Evolutionary conservation across 2,113 vertebrate species (phyloP).

Genomic region (Herpetotheres cachinnans): DNA sequence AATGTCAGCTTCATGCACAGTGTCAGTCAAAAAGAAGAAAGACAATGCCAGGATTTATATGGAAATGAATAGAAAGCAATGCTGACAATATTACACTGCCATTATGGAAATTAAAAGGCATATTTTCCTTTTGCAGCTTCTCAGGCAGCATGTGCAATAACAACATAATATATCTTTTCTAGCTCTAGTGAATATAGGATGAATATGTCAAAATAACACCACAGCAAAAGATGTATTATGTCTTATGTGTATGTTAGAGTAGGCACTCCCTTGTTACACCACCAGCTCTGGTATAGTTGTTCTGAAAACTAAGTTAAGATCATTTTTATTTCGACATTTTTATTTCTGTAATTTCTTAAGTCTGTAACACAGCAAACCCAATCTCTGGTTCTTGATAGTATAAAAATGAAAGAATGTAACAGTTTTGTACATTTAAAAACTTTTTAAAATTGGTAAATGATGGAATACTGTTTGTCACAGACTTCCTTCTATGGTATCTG

Average conservation of each 20-base stretch:
- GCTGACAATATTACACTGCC: background rate
- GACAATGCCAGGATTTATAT: background rate
- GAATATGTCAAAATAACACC: background rate
- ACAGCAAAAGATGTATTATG: background rate
- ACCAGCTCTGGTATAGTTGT: background rate
- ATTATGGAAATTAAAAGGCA: background rate
- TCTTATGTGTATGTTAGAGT: background rate
- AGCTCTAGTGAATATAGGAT: background rate
- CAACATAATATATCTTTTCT: background rate
- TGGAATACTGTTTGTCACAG: background rate
- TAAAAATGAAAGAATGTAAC: background rate
- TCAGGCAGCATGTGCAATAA: background rate
- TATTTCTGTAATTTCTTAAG: background rate
- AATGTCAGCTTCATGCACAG: background rate
- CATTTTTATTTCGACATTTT: background rate
- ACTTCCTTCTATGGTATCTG: background rate
- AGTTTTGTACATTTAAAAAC: background rate
- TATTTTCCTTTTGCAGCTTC: background rate
- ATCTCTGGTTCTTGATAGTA: background rate
- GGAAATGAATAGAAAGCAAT: background rate
- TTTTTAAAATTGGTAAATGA: background rate
- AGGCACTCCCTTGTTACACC: background rate
- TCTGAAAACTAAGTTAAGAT: background rate
- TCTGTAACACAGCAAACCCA: background rate
- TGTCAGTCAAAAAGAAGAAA: background rate